Evolutionary conservation across 2,888 invertebrate species (phyloP), one percentile per base, ranked within the genome.

Genomic region (Helleia helle): DNA sequence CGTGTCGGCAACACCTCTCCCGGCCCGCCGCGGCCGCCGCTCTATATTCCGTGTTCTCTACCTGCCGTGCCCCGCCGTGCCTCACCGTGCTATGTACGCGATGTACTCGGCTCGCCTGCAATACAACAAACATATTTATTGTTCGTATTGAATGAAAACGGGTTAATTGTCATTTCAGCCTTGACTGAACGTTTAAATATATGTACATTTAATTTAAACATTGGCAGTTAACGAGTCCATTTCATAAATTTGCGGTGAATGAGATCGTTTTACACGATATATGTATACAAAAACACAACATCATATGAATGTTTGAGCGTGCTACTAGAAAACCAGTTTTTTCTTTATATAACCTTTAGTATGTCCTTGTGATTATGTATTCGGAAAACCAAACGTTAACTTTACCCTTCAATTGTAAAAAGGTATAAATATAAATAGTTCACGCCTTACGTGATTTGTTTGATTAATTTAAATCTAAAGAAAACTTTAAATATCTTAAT

Each of bases 1-100:
- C 65, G 62, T 66, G 58, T 63, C 67, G 62, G 58, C 59, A 51
- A 50, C 59, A 53, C 53, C 36, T 55, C 58, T 43, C 52, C 49
- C 56, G 57, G 58, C 51, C 49, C 49, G 52, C 44, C 56, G 49
- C 46, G 50, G 47, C 45, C 43, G 44, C 44, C 46, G 50, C 44
- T 51, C 50, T 48, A 50, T 46, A 51, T 55, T 47, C 43, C 45
- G 41, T 48, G 46, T 30, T 46, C 45, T 42, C 46, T 52, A 51
- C 49, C 52, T 54, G 49, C 44, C 22, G n/a, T n/a, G n/a, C n/a
- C 30, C 15, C 15, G 15, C 50, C 37, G 36, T 15, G 26, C 39
- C 24, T 22, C 15, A 26, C 37, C 12, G 15, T 30, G 25, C 24
- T 17, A 22, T 41, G 24, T 41, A 24, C 26, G 34, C n/a, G n/a